Base-by-base conservation (phyloP, 1,140 invertebrate species). In the Hetaerina americana region DNA sequence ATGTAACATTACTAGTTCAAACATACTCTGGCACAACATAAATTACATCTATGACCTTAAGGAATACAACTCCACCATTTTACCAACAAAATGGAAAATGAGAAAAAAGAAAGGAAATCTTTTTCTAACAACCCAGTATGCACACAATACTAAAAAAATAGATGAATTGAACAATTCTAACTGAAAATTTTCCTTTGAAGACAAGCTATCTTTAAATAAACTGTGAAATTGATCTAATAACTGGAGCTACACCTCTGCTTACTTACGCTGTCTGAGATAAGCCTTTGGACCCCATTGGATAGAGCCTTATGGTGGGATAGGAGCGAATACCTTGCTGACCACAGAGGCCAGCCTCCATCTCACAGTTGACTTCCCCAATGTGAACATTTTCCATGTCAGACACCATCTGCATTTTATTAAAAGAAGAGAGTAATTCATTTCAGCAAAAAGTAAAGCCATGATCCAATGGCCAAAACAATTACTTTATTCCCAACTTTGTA, bases 261-360 rank as follows among this genome's bases (percentile, higher is more conserved):
- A 85, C 85, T 84, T 81, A 87, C 85, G 80, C 80, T 31, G 83
- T 78, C 75, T 77, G 80, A 72, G 79, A 80, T 18, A 85, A 73
- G 70, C 85, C 83, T 72, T 80, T 76, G 71, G 78, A 80, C 24
- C 82, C 84, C 1, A 81, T 76, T 5, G 89, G 87, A 80, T 90
- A 92, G 1, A 92, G 75, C 70, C 89, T 81, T 72, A 92, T 87
- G 15, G 85, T 87, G 0, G 91, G 91, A 80, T 91, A 93, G 40
- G 85, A 86, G n/a, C 80, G 78, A 22, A 92, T 80, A 70, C 82
- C 81, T 78, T 90, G 84, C 1, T 80, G 72, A 26, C 75, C 71
- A 78, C 91, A 93, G 0, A 92, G 75, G 27, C 79, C 75, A 6
- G 75, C 49, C 76, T 91, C 80, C 26, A 78, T 78, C 71, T 87